Conservation (phyloP, 2,797 vertebrate species). For the Acanthiza pusilla region DNA sequence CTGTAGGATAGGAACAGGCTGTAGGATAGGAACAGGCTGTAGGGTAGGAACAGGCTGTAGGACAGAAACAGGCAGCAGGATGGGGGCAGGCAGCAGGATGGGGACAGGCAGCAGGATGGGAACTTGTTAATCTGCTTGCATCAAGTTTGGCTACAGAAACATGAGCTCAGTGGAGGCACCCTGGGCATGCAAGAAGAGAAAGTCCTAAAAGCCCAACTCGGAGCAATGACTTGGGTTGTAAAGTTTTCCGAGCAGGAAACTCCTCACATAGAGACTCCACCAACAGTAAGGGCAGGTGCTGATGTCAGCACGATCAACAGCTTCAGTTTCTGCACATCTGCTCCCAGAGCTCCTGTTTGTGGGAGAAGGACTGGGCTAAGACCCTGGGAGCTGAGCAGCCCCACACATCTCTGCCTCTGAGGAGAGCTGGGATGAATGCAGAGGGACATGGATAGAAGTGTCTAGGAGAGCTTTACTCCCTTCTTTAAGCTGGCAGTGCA, state of each 20-base stretch:
- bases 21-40: no score
- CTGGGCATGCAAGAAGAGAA: neutral
- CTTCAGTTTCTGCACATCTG: neutral
- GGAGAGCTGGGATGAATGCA: neutral
- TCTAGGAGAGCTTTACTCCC: neutral
- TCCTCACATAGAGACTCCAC: neutral
- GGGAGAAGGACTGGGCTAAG: neutral
- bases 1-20: no score
- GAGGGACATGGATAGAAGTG: neutral
- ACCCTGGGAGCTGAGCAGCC: neutral
- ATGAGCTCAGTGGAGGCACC: neutral
- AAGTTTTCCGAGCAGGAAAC: neutral
- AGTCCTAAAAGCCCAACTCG: rapidly evolving
- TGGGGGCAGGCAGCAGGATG: no score
- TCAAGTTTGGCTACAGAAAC: neutral
- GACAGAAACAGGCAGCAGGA: no score
- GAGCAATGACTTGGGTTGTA: neutral
- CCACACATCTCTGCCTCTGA: neutral
- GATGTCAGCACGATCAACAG: neutral
- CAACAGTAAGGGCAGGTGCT: neutral
- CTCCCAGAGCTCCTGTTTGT: neutral
- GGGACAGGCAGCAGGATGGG: no score
- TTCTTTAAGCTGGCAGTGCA: neutral
- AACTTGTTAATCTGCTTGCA: neutral
- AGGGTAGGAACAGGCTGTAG: no score